Percentiles rank a stretch among this genome's conserved stretches.
Conservation (phyloP, 2,797 vertebrate genomes). For the Philypnodon macrostomus region DNA sequence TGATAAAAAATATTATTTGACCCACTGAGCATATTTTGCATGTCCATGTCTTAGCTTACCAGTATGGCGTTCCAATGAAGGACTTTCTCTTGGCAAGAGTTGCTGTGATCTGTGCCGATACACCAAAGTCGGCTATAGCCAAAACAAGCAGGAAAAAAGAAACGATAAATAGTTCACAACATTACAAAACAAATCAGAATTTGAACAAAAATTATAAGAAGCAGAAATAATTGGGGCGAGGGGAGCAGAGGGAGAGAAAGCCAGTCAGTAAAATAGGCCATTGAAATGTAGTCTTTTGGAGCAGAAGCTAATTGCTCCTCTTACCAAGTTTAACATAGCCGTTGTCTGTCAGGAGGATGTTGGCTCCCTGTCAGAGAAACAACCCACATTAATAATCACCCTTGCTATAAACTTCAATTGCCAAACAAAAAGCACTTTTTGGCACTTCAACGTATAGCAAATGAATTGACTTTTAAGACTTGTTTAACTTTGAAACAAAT, state of each 20-base stretch:
- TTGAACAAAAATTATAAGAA: background rate
- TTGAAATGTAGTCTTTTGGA: conserved; percentile 19
- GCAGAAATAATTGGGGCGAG: background rate
- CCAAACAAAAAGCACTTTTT: background rate
- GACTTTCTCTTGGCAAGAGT: conserved; percentile 98
- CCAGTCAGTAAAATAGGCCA: conserved; percentile 21
- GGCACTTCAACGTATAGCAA: background rate
- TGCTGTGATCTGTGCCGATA: conserved; percentile 97
- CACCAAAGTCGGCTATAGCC: conserved; percentile 90
- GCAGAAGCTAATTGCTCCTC: conserved; percentile 28
- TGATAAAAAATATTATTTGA: no score
- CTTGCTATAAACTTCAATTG: conserved; percentile 10
- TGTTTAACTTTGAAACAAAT: no score
- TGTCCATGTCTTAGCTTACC: conserved; percentile 73
- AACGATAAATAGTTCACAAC: background rate
- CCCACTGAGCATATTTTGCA: no score
- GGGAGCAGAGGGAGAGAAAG: conserved; percentile 4
- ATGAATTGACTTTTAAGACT: no score
- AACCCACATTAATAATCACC: conserved; percentile 14
- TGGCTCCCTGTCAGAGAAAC: conserved; percentile 86
- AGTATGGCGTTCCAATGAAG: conserved; percentile 98
- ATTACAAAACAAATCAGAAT: background rate
- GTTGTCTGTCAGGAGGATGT: conserved; percentile 96
- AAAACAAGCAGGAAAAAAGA: background rate
- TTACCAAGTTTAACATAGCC: conserved; percentile 97